These are phyloP conservation scores for Trididemnum nubilum DNA, from an alignment of 23 tunicate species.

Conservation along the genomic window DNA sequence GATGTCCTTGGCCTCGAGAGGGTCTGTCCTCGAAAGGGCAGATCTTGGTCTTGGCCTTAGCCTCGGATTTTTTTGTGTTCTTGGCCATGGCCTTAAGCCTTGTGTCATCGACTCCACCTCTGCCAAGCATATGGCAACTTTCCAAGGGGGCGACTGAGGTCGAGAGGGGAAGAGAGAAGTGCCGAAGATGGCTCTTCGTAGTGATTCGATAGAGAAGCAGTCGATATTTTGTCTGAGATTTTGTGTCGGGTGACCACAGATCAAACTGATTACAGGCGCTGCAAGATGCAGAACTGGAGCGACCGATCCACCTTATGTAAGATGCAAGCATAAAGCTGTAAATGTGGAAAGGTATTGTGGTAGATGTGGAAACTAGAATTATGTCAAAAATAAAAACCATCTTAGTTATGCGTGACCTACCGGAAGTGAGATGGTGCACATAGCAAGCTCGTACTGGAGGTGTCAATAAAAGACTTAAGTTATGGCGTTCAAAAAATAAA, in stretches of 20 bases:
- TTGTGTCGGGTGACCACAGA: background rate
- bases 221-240: no score
- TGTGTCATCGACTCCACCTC: no score
- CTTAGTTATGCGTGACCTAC: background rate
- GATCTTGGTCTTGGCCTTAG: no score
- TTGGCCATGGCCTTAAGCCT: no score
- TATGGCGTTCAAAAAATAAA: background rate
- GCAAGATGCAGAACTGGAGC: background rate
- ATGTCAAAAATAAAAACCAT: background rate
- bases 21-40: no score
- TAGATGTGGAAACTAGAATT: background rate
- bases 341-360: background rate
- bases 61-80: no score
- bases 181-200: background rate
- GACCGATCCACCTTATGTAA: background rate
- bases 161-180: background rate
- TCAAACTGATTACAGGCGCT: background rate
- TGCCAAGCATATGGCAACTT: background rate
- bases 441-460: background rate
- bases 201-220: no score
- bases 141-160: background rate
- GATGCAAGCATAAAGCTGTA: background rate
- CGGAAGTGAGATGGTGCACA: background rate
- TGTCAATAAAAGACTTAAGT: background rate
- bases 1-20: no score